Evolutionary conservation across 2,888 invertebrate genomes (phyloP), one percentile per base, ranked within the genome.

Genomic region (Amphipoea lucens): DNA sequence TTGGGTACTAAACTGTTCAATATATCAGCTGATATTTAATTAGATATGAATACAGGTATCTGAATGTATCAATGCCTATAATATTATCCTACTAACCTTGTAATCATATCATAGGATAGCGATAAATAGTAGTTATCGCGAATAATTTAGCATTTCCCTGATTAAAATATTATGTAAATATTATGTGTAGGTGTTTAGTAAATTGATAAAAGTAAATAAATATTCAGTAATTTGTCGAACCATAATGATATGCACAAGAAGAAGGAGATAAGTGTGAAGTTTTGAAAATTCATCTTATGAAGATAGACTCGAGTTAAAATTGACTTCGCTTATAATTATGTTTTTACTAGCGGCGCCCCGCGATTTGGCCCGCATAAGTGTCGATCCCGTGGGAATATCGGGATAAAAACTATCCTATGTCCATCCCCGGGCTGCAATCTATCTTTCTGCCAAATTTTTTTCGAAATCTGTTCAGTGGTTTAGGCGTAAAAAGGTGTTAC

Each of bases 91-190:
- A 74, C 40, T 74, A 66, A 70, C 84, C 71, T 74, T 84, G 76
- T 51, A 71, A 80, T 76, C 51, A 65, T 84, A 83, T 79, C 75
- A 57, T 74, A 57, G 42, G 6, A 60, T 0, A 76, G 20, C 57
- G 83, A 84, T 84, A 84, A 84, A 45, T 42, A 1, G 2, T 45
- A 20, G 57, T 29, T 57, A 84, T 81, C 67, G 67, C 45, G 66
- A 76, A 67, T 57, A 63, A 72, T 69, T 83, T 76, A 36, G 73
- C 70, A 84, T 80, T 74, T 80, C 62, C 74, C 20, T 76, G 80
- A 80, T 80, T 76, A 76, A 63, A 57, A 73, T 82, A 66, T 83
- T 78, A 82, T 83, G 78, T 82, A 65, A 83, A 83, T 78, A 83
- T 82, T 83, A 73, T 65, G 69, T 11, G 23, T 54, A 81, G 23